phyloP scores from a whole-genome alignment of 2,888 invertebrate genomes.

The Danaus chrysippus region DNA sequence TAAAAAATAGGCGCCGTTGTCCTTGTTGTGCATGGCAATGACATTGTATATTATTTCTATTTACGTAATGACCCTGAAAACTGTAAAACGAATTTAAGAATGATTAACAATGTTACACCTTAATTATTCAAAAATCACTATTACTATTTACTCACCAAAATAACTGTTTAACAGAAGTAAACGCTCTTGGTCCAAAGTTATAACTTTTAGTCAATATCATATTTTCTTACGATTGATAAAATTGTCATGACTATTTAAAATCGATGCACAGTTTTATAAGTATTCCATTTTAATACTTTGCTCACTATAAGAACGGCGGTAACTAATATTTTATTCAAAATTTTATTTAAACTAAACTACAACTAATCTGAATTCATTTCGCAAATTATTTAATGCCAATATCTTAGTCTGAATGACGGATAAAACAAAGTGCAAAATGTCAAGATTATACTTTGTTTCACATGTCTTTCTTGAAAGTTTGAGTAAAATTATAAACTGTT shows the following conservation, averaged over 20 bases:
- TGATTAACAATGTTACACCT: neutral
- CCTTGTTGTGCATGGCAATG: conserved; percentile 56
- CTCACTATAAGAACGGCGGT: neutral
- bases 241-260: neutral
- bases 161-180: conserved; percentile 11
- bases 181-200: conserved; percentile 12
- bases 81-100: conserved; percentile 36
- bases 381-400: neutral
- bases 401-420: too few relatives aligned
- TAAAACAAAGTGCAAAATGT: too few relatives aligned
- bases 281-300: neutral
- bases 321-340: neutral
- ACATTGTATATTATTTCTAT: conserved; percentile 54
- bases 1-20: conserved; percentile 56
- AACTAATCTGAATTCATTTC: neutral
- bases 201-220: conserved; percentile 26
- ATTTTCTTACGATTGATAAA: conserved; percentile 1
- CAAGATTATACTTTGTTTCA: too few relatives aligned
- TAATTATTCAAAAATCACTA: neutral
- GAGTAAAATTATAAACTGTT: too few relatives aligned
- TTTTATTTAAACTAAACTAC: neutral
- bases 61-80: conserved; percentile 77
- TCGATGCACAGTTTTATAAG: neutral
- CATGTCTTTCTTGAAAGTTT: too few relatives aligned
- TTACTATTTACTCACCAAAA: conserved; percentile 16